Evolutionary conservation across 2,888 invertebrate species (phyloP), one percentile per base, ranked within the genome.

Genomic region (Zeuzera pyrina): DNA sequence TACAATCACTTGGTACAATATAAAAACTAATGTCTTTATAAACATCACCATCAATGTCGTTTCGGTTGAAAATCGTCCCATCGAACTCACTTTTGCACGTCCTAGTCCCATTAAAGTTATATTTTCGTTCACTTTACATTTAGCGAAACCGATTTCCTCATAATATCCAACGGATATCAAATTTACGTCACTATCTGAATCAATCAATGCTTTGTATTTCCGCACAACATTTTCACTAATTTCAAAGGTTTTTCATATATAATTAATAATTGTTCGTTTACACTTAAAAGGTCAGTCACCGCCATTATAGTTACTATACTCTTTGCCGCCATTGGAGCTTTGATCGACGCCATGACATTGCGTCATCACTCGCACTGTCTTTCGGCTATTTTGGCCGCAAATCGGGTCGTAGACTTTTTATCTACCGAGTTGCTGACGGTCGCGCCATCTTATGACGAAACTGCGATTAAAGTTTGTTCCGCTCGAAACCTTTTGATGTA

Each of bases 141-240:
- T n/a, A n/a, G 7, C 10, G 8, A 8, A 1, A 10, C 11, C 11
- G 4, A 23, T 10, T 12, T 25, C 19, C 2, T 5, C 10, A 25
- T 25, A 25, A 14, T 25, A 12, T 8, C 25, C 25, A 5, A 12
- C n/a, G n/a, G 16, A 12, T 5, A 31, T 22, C 14, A 34, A 14
- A 14, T 30, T 34, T 10, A 30, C 15, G 19, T 34, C 34, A 24
- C 33, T 33, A 3, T 29, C 33, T 6, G 33, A 16, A 12, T 33
- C 33, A 12, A 33, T 29, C 25, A 34, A 34, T 25, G 25, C 10
- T 3, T 16, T n/a, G n/a, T n/a, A n/a, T n/a, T n/a, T n/a, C n/a
- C n/a, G n/a, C 12, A 24, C 24, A 8, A 4, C 12, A 16, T n/a
- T 7, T 15, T 12, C 15, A 15, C 31, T 11, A 11, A 31, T 16